A percentile compares a stretch with the other conserved stretches of the same genome.
These are phyloP conservation scores for Eugnorisma glareosa DNA, from an alignment of 2,888 invertebrate genomes.

Conservation along the genomic window DNA sequence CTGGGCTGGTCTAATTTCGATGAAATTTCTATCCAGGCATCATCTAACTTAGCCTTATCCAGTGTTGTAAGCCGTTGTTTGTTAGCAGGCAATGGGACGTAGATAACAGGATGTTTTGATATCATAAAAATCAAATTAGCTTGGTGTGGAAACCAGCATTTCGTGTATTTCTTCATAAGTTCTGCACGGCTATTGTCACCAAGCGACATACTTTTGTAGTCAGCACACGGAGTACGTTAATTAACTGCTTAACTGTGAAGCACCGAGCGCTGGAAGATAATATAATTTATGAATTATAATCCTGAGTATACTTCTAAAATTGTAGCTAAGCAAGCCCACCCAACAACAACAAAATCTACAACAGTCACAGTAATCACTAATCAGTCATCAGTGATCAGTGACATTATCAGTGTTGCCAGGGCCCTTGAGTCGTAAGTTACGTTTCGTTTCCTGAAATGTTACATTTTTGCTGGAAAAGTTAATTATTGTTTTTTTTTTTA, in stretches of 20 bases:
- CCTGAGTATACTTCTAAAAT: not conserved
- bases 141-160: not conserved
- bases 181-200: not conserved
- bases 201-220: not conserved
- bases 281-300: not conserved
- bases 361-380: too few species aligned
- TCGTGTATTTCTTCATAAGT: not conserved
- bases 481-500: too few species aligned
- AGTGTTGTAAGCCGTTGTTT: not conserved
- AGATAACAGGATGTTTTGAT: slow-evolving; percentile 13
- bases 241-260: not conserved
- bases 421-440: too few species aligned
- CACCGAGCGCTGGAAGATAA: not conserved
- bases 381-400: not conserved
- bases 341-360: not conserved
- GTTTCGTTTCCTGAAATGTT: too few species aligned
- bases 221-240: not conserved
- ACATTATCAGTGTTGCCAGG: not conserved
- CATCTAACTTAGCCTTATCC: not conserved
- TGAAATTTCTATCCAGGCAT: slow-evolving; percentile 24
- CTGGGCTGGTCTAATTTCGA: not conserved
- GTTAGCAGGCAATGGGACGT: not conserved
- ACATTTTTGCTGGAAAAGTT: too few species aligned
- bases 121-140: slow-evolving; percentile 17
- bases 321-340: too few species aligned